phyloP scores from a whole-genome alignment of 2,113 vertebrate genomes.

The Halichoeres trimaculatus region DNA sequence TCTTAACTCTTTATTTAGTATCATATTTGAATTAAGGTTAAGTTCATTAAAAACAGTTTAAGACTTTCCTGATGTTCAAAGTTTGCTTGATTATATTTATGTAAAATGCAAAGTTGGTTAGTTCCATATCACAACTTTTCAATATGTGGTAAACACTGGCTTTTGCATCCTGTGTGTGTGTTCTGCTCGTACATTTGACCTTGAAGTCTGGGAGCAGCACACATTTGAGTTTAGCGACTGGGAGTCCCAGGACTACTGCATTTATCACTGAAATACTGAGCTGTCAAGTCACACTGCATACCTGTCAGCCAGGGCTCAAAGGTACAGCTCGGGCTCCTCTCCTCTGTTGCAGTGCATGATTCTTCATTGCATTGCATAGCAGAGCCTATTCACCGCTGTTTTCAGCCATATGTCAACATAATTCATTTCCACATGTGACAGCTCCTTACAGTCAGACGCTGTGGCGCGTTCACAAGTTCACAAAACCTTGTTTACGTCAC shows the following conservation, averaged over 20 bases:
- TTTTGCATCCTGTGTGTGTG: constrained; percentile 69
- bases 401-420: constrained; percentile 85
- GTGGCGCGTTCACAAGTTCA: constrained; percentile 42
- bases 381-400: constrained; percentile 77
- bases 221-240: constrained; percentile 82
- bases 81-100: not conserved
- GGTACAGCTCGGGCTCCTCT: constrained; percentile 80
- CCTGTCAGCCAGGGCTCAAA: constrained; percentile 85
- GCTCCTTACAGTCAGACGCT: constrained; percentile 70
- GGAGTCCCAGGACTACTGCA: constrained; percentile 86
- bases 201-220: constrained; percentile 80
- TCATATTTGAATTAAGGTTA: not conserved
- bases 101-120: constrained; percentile 5
- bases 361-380: constrained; percentile 83
- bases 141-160: constrained; percentile 22
- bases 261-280: constrained; percentile 88
- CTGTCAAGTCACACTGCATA: constrained; percentile 86
- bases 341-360: constrained; percentile 83
- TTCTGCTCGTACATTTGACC: constrained; percentile 81
- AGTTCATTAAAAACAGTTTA: not conserved
- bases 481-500: constrained; percentile 73
- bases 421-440: constrained; percentile 83
- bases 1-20: too few relatives aligned
- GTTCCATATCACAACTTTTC: constrained; percentile 8
- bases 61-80: not conserved